These are phyloP conservation scores for Heterodera schachtii DNA, from an alignment of 1,140 invertebrate species.

Conservation along the genomic window DNA sequence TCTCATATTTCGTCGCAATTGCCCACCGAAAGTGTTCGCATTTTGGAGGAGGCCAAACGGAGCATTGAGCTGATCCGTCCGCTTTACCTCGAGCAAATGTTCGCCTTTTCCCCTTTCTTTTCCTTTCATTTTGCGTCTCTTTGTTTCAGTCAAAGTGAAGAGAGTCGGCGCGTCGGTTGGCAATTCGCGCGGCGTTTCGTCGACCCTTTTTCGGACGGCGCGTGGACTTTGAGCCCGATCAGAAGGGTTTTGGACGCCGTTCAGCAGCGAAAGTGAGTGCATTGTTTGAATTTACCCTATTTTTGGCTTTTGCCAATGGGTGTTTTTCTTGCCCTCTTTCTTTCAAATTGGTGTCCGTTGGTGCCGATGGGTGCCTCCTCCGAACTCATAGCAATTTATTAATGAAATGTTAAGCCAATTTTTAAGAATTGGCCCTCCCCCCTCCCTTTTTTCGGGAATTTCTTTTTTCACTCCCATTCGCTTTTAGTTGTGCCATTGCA, in stretches of 20 bases:
- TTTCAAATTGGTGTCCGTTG: too few species aligned
- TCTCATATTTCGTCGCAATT: not conserved
- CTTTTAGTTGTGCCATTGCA: constrained; percentile 8
- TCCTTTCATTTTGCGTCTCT: not conserved
- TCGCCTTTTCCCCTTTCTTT: constrained; percentile 15
- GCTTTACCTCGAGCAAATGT: constrained; percentile 52
- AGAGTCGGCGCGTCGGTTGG: constrained; percentile 17
- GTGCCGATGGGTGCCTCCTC: too few species aligned
- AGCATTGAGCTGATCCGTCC: constrained; percentile 44
- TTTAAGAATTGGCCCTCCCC: not conserved
- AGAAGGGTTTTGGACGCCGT: constrained; percentile 45
- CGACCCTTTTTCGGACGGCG: constrained; percentile 41
- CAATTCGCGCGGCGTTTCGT: constrained; percentile 37
- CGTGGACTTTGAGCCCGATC: constrained; percentile 44
- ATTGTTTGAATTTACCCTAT: not conserved
- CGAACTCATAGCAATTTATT: too few species aligned
- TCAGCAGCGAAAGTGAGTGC: constrained; percentile 21
- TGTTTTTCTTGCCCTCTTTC: too few species aligned
- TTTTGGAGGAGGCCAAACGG: constrained; percentile 34
- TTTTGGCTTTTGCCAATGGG: not conserved
- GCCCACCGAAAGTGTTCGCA: not conserved
- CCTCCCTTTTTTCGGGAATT: not conserved
- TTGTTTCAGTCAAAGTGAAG: constrained; percentile 23
- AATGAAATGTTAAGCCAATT: too few species aligned
- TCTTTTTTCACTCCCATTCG: not conserved